Percentiles rank a stretch among this genome's conserved stretches.
These are phyloP conservation scores for Loriculus beryllinus DNA, from an alignment of 2,797 vertebrate genomes.

Conservation along the genomic window DNA sequence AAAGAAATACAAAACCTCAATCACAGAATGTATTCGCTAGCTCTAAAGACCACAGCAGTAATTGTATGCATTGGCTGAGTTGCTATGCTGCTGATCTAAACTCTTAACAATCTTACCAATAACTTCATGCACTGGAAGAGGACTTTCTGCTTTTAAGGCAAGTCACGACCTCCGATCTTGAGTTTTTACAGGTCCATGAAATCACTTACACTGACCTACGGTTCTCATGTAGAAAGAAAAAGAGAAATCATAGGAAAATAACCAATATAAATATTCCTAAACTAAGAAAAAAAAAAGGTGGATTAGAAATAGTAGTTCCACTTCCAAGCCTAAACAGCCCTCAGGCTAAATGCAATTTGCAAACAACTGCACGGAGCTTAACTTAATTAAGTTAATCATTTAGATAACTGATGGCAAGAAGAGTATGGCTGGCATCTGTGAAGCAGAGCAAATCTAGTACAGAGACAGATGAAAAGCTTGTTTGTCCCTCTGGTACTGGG, in stretches of 20 bases:
- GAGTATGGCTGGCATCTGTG: neutral
- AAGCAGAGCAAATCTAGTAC: neutral
- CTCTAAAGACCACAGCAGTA: neutral
- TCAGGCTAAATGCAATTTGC: neutral
- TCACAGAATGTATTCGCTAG: neutral
- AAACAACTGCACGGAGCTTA: neutral
- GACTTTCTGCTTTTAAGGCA: neutral
- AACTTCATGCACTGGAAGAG: neutral
- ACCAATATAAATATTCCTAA: neutral
- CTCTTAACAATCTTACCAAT: neutral
- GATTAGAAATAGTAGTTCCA: neutral
- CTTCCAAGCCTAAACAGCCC: neutral
- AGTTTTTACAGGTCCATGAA: neutral
- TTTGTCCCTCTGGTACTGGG: neutral
- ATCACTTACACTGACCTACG: neutral
- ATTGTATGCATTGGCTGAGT: neutral
- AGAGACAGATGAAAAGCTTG: conserved; percentile 4
- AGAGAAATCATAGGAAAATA: neutral
- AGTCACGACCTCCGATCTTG: neutral
- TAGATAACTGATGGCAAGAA: neutral
- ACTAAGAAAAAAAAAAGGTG: rapidly evolving
- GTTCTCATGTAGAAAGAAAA: neutral
- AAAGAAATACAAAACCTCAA: neutral
- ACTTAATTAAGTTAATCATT: conserved; percentile 20
- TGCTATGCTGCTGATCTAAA: neutral